Evolutionary conservation across 2,888 invertebrate genomes (phyloP), one percentile per base, ranked within the genome.

Genomic region (Halictus quadricinctus): DNA sequence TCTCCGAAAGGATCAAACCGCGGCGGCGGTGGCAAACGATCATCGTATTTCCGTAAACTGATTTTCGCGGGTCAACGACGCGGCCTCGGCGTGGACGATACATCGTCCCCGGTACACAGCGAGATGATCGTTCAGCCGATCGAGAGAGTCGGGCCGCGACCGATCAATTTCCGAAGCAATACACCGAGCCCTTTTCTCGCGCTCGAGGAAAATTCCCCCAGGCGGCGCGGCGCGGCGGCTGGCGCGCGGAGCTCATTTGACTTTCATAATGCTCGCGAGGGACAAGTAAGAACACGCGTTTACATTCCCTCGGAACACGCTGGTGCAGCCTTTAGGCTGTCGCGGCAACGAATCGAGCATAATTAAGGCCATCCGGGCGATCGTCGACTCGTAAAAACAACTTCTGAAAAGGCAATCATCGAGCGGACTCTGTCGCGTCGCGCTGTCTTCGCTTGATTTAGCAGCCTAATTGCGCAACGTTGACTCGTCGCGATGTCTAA

Each of bases 401-500:
- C 21, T 4, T 50, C 73, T 48, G 46, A 72, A 79, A 73, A 41
- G 64, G 64, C 36, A 72, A 72, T 48, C 60, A 72, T 15, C 4
- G 48, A 69, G 43, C 48, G n/a, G 36, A 50, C 48, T 48, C 48
- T 36, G 25, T 18, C 15, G 75, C 21, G 15, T 60, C 64, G 36
- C 50, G 6, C 25, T 60, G 36, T 78, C 13, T n/a, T 58, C 50
- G 41, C 10, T 69, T 60, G 54, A 76, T 76, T 83, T 60, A 60
- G 64, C 48, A 25, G 13, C 46, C 66, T 75, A 74, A 84, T 90
- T 88, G 84, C 74, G 89, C 88, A 89, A 81, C 79, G 79, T 74
- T 81, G 72, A 86, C 84, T 84, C 88, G 88, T 72, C 86, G 73
- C 80, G 74, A 15, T 15, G 29, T 15, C 75, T 64, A 80, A 70